These are phyloP conservation scores for Patella depressa DNA, from an alignment of 2,888 invertebrate genomes.

Conservation along the genomic window DNA sequence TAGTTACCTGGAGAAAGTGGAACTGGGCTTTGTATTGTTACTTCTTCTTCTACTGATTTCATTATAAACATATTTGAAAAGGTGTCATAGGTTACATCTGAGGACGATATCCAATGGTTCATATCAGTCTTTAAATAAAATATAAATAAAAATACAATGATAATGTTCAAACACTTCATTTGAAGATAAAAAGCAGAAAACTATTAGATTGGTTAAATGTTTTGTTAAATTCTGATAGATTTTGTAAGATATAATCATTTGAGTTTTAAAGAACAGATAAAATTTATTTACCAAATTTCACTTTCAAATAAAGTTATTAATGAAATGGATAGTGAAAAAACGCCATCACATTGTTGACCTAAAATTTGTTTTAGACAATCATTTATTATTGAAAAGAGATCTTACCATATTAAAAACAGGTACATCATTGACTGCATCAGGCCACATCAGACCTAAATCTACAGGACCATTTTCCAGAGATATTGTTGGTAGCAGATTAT, in stretches of 20 bases:
- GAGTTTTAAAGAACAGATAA: too few relatives aligned
- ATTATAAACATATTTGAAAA: conserved; percentile 46
- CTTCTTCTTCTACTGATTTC: conserved; percentile 30
- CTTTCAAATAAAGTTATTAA: not conserved
- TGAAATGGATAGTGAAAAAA: too few relatives aligned
- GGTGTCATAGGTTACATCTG: conserved; percentile 46
- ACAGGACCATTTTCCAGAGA: conserved; percentile 65
- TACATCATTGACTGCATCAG: conserved; percentile 48
- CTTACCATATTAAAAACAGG: conserved; percentile 58
- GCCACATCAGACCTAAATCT: conserved; percentile 65
- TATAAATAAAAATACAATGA: not conserved
- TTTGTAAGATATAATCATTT: too few relatives aligned
- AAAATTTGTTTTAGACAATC: too few relatives aligned
- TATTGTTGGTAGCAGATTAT: conserved; percentile 61
- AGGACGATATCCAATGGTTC: conserved; percentile 59
- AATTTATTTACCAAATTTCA: not conserved
- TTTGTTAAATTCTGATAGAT: too few relatives aligned
- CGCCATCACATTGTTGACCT: too few relatives aligned
- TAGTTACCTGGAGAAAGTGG: conserved; percentile 52
- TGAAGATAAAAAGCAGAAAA: too few relatives aligned
- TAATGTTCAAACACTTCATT: too few relatives aligned
- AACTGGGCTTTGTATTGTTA: conserved; percentile 56
- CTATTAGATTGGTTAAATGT: too few relatives aligned
- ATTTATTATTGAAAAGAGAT: not conserved
- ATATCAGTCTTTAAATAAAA: conserved; percentile 54